Conservation (phyloP, 30 jellyfish, hydroid and myxozoan species). For the Aurelia sp. region DNA sequence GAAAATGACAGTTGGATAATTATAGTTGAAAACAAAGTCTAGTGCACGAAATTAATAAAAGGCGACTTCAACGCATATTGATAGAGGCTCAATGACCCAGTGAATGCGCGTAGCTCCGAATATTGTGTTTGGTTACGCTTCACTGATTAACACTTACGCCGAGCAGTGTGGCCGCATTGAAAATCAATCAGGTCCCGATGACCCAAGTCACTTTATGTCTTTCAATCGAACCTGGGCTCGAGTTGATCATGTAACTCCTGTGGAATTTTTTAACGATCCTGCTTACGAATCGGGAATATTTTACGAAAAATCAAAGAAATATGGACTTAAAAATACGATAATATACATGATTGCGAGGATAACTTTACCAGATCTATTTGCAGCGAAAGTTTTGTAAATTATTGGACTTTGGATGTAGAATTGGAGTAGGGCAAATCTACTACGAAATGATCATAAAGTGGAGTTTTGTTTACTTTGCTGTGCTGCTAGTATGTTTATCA, state of each 20-base stretch:
- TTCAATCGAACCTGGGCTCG: conserved; percentile 63
- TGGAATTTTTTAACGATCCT: conserved; percentile 62
- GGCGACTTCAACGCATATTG: conserved; percentile 14
- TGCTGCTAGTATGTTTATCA: conserved; percentile 35
- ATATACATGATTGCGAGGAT: conserved; percentile 13
- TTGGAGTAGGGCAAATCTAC: neutral
- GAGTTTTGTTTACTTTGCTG: conserved; percentile 55
- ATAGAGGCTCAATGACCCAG: conserved; percentile 42
- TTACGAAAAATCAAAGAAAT: conserved; percentile 51
- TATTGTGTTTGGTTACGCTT: conserved; percentile 33
- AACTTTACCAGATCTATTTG: no score
- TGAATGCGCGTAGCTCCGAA: conserved; percentile 23
- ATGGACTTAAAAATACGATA: conserved; percentile 54
- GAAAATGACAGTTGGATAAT: no score
- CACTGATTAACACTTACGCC: conserved; percentile 19
- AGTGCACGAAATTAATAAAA: conserved; percentile 7
- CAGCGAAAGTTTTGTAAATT: neutral
- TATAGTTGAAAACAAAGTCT: conserved; percentile 26
- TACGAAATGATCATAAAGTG: conserved; percentile 59
- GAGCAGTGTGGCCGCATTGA: conserved; percentile 75
- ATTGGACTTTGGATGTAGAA: conserved; percentile 58
- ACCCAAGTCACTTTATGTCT: conserved; percentile 66
- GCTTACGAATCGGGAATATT: conserved; percentile 43
- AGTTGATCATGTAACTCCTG: conserved; percentile 63
- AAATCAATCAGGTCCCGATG: conserved; percentile 67